Evolutionary conservation across 2,797 vertebrate genomes (phyloP), one percentile per base, ranked within the genome.

Genomic region (Notolabrus celidotus): DNA sequence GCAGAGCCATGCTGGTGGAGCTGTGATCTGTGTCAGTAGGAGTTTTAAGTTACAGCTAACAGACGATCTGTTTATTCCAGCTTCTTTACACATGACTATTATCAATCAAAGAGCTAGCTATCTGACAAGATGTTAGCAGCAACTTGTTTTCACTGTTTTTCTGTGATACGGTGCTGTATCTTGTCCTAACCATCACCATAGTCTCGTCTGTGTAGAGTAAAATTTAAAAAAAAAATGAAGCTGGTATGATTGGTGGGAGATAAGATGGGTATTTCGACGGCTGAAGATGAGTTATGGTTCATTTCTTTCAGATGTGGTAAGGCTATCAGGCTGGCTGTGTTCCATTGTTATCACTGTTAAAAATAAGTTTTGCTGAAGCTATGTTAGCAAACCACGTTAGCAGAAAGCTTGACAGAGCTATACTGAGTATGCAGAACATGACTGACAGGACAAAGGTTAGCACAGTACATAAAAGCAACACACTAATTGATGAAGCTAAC

Each of bases 1-100:
- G 80, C 69, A 25, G 83, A 86, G 85, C 90, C 90, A 92, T 93
- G 92, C 89, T 92, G 88, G 89, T 79, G 68, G 64, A 80, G 66
- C 74, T 84, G 52, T 75, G 76, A 80, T 77, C 71, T 83, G 82
- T 79, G 72, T 82, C 77, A 81, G 75, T 34, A 55, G 39, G 67
- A 42, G 76, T 68, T 81, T 87, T 60, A 46, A 33, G 79, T 86
- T 86, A 70, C 84, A 84, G 47, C 74, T 60, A 55, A 72, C 29
- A 51, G 74, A 76, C 42, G 53, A 77, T 80, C 60, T 75, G 69
- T 82, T 79, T 75, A 77, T 72, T 61, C 20, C 36, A 71, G 38
- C 51, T 63, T 70, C 39, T 87, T 78, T 68, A 67, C 79, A 79
- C 77, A 23, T 67, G 46, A 33, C 76, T 36, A 39, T 72, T 43